These are phyloP conservation scores for Dolichotis patagonum DNA, from an alignment of 2,113 vertebrate genomes.

Conservation along the genomic window DNA sequence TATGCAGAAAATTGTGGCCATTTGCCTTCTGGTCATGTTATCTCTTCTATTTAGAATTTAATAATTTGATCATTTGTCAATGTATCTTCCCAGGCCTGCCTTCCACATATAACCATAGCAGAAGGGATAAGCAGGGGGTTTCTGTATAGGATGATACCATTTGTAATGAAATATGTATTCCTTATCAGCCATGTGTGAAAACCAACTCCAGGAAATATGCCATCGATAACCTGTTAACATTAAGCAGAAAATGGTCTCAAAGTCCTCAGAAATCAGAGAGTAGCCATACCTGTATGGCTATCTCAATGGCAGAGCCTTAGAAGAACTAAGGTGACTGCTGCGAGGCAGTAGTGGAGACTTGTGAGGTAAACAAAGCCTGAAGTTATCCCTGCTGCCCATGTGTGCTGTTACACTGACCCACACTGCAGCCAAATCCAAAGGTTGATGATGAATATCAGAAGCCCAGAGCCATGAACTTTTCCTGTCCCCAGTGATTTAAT, in stretches of 20 bases:
- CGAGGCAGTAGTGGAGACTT: too few relatives aligned
- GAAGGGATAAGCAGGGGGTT: not conserved
- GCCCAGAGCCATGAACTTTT: not conserved
- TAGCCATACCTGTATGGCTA: not conserved
- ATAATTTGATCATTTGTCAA: not conserved
- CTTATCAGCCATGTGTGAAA: not conserved
- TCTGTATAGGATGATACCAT: not conserved
- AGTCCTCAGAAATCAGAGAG: not conserved
- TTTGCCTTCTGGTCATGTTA: not conserved
- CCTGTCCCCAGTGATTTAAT: not conserved
- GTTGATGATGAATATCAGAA: not conserved
- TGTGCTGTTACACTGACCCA: not conserved
- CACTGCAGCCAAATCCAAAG: not conserved
- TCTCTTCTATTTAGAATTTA: not conserved
- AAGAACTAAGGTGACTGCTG: not conserved
- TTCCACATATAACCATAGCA: not conserved
- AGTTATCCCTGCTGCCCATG: not conserved
- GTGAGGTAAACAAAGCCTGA: not conserved
- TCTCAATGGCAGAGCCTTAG: not conserved
- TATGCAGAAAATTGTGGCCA: not conserved
- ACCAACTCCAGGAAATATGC: not conserved
- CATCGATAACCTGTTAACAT: not conserved
- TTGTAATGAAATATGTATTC: not conserved
- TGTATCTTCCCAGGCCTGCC: not conserved
- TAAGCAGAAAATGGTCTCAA: not conserved